These are phyloP conservation scores for Tipula unca DNA, from an alignment of 2,888 invertebrate genomes.

Conservation along the genomic window DNA sequence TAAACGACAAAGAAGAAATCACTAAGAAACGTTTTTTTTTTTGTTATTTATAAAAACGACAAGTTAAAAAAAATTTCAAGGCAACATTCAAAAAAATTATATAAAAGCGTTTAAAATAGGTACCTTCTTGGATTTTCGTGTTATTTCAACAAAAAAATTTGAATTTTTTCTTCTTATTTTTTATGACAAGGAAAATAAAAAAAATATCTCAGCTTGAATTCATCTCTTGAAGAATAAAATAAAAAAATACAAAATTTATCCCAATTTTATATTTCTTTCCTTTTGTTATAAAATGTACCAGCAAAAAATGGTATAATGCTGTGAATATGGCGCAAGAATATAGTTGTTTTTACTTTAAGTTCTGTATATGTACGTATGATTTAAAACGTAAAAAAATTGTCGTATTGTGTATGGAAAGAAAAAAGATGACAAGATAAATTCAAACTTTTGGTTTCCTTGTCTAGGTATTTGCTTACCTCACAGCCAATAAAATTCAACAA, in stretches of 20 bases:
- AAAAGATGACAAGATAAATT: background rate
- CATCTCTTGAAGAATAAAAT: background rate
- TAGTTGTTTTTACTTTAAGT: background rate
- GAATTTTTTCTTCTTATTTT: background rate
- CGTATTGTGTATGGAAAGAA: background rate
- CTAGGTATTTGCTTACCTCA: background rate
- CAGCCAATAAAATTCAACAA: background rate
- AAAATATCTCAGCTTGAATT: conserved; percentile 2
- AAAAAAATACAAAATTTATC: background rate
- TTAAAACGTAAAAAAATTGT: background rate
- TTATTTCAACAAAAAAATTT: background rate
- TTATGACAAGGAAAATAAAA: background rate
- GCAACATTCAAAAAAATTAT: background rate
- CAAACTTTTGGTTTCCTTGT: background rate
- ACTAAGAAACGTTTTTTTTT: background rate
- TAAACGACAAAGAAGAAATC: background rate
- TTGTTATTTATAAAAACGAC: background rate
- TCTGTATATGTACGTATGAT: background rate
- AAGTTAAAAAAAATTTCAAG: conserved; percentile 1
- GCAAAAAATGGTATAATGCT: background rate
- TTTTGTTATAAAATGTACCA: background rate
- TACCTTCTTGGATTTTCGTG: background rate
- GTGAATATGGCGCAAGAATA: background rate
- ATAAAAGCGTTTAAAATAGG: conserved; percentile 14
- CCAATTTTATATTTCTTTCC: background rate